phyloP scores from a whole-genome alignment of 2,113 vertebrate species.

The Glaucidium brasilianum region DNA sequence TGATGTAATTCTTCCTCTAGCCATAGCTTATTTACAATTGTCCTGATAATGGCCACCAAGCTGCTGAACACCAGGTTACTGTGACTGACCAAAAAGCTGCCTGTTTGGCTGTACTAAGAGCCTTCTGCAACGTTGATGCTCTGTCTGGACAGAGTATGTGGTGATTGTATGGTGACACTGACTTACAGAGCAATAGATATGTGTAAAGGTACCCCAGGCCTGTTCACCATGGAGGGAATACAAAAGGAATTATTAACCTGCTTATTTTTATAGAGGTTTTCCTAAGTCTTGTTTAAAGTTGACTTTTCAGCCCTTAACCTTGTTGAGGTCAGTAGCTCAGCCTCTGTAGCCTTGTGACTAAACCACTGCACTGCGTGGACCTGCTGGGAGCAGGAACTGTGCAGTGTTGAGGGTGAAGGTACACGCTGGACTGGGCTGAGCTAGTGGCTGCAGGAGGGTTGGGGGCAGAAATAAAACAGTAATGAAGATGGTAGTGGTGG shows the following conservation, averaged over 20 bases:
- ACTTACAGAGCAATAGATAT: not conserved
- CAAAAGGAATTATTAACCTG: conserved; percentile 34
- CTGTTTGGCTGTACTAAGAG: not conserved
- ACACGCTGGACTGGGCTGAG: not conserved
- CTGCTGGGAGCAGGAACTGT: not conserved
- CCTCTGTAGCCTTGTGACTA: not conserved
- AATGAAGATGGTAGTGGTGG: not conserved
- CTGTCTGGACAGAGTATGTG: conserved; percentile 1
- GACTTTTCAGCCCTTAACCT: not conserved
- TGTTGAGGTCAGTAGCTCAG: not conserved
- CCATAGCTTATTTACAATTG: not conserved
- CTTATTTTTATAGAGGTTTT: conserved; percentile 19
- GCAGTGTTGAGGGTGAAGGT: not conserved
- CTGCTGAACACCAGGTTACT: conserved; percentile 19
- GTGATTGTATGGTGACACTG: not conserved
- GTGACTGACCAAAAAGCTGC: conserved; percentile 52
- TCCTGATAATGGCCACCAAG: not conserved
- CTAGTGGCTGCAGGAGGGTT: not conserved
- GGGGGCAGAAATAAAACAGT: not conserved
- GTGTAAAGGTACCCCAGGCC: not conserved
- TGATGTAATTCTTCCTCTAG: not conserved
- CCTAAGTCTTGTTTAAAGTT: not conserved
- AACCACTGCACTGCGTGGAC: not conserved
- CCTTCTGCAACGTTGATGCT: not conserved
- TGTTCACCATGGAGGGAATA: not conserved